Evolutionary conservation across 1,140 invertebrate genomes (phyloP).

Genomic region (Drosophila fuyamai): DNA sequence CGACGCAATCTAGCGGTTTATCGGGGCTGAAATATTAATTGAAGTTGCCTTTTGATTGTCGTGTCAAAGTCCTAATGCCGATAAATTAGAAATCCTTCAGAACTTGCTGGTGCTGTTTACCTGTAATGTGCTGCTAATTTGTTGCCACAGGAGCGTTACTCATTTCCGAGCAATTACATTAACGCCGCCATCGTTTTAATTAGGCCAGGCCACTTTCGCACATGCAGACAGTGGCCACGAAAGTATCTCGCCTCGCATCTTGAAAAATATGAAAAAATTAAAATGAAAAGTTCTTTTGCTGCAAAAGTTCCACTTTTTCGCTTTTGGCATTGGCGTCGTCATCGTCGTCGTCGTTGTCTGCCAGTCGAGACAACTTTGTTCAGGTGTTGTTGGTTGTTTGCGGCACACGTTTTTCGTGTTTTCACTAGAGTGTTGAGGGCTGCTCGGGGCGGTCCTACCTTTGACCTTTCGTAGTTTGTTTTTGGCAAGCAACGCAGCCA

Average conservation of each 20-base stretch:
- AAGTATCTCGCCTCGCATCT: constrained; percentile 38
- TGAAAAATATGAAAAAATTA: constrained; percentile 53
- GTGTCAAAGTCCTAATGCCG: background rate
- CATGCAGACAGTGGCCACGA: constrained; percentile 22
- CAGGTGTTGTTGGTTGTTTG: constrained; percentile 64
- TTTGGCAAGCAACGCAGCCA: constrained; percentile 42
- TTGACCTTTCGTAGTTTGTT: constrained; percentile 65
- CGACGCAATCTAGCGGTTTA: constrained; percentile 12
- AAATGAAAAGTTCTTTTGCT: constrained; percentile 46
- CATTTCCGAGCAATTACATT: constrained; percentile 47
- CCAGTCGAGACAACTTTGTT: constrained; percentile 66
- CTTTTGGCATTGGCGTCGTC: constrained; percentile 45
- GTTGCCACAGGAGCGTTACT: constrained; percentile 39
- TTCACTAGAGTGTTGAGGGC: constrained; percentile 52
- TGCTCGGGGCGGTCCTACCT: constrained; percentile 50
- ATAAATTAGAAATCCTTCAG: constrained; percentile 39
- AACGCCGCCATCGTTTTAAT: constrained; percentile 42
- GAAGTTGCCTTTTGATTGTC: background rate
- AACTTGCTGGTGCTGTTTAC: constrained; percentile 37
- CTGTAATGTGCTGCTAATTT: constrained; percentile 60
- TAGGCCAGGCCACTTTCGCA: constrained; percentile 20
- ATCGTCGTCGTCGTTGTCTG: constrained; percentile 32
- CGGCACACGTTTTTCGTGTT: constrained; percentile 49
- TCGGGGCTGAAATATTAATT: constrained; percentile 25
- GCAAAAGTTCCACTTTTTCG: constrained; percentile 34